These are phyloP conservation scores for Struthio camelus DNA, from an alignment of 2,113 vertebrate species.

Conservation along the genomic window DNA sequence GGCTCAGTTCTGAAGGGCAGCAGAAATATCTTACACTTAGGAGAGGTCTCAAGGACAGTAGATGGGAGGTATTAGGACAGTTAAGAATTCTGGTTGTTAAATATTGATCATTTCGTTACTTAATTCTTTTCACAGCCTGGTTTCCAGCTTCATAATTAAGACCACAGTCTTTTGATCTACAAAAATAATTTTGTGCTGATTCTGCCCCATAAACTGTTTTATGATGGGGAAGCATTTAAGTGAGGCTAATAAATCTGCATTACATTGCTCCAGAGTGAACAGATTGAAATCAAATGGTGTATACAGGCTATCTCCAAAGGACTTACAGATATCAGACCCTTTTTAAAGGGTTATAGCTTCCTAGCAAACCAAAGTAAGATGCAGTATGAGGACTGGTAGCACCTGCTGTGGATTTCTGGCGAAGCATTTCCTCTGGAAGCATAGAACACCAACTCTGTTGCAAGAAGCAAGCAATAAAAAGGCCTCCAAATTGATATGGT, in stretches of 20 bases:
- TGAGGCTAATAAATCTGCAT: neutral
- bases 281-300: neutral
- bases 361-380: neutral
- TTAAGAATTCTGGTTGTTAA: neutral
- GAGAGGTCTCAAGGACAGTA: neutral
- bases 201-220: neutral
- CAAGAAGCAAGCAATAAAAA: neutral
- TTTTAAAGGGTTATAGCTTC: neutral
- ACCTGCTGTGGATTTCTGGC: neutral
- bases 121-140: neutral
- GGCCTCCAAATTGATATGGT: neutral
- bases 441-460: neutral
- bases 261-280: neutral
- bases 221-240: neutral
- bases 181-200: neutral
- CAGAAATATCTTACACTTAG: neutral
- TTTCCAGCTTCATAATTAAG: neutral
- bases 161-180: neutral
- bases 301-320: neutral
- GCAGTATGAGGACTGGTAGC: neutral
- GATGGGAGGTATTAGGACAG: neutral
- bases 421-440: neutral
- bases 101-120: neutral
- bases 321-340: neutral
- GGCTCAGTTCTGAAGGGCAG: neutral